These are phyloP conservation scores for Chloropsis hardwickii DNA, from an alignment of 2,113 vertebrate species.

Conservation along the genomic window DNA sequence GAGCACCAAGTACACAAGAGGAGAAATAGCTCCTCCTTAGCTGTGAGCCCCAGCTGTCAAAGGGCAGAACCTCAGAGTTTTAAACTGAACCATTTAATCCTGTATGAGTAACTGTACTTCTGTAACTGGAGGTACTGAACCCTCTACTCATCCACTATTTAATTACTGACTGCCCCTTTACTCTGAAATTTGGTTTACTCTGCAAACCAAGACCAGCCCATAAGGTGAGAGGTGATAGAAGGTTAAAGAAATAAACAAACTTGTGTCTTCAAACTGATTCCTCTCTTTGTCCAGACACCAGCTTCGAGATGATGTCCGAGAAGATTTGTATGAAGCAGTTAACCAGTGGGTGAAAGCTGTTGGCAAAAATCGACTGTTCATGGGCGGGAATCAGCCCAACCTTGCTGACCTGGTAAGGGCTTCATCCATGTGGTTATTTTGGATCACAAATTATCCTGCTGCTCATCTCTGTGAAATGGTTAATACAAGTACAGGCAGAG, in stretches of 20 bases:
- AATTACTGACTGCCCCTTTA: neutral
- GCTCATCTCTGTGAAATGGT: neutral
- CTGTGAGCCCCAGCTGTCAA: neutral
- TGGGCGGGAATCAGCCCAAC: constrained; percentile 90
- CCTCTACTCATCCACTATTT: neutral
- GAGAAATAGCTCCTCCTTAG: neutral
- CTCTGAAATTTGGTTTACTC: no score
- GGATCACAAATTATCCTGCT: neutral
- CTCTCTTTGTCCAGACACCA: constrained; percentile 77
- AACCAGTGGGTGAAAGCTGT: constrained; percentile 89
- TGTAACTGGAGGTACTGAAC: neutral
- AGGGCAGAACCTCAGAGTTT: neutral
- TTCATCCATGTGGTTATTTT: neutral
- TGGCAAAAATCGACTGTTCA: constrained; percentile 87
- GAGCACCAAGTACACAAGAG: neutral
- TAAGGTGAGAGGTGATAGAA: neutral
- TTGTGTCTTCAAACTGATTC: neutral
- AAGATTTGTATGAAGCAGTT: constrained; percentile 90
- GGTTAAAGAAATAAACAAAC: neutral
- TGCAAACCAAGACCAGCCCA: neutral
- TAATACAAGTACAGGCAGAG: neutral
- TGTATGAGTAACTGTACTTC: neutral
- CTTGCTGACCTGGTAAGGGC: constrained; percentile 90
- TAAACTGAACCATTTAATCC: neutral
- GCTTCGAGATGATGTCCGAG: constrained; percentile 86